Evolutionary conservation across 2,888 invertebrate species (phyloP).

Genomic region (Amphimallon solstitiale): DNA sequence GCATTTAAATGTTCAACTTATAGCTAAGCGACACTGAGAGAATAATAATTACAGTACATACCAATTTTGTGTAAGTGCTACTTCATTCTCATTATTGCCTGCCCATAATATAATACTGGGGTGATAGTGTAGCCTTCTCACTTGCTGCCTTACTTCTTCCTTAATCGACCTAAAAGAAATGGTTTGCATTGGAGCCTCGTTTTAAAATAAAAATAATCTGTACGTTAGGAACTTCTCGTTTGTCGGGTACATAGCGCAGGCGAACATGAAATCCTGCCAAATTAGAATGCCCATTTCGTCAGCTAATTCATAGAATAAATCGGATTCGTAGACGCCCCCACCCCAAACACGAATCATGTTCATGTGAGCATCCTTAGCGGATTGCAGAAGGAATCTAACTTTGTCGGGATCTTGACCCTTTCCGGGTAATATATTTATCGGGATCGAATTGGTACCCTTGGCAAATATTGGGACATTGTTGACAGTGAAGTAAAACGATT

Average conservation of each 20-base stretch:
- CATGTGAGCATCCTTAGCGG: conserved; percentile 84
- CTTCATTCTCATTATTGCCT: conserved; percentile 98
- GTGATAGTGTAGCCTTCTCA: conserved; percentile 84
- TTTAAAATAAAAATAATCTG: conserved; percentile 42
- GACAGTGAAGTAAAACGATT: conserved; percentile 84
- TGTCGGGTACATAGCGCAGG: conserved; percentile 93
- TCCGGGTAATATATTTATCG: conserved; percentile 86
- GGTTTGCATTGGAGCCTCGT: neutral
- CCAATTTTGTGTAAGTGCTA: conserved; percentile 86
- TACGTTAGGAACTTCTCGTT: conserved; percentile 75
- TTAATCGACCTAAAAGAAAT: conserved; percentile 71
- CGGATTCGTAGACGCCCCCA: conserved; percentile 94
- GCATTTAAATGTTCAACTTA: too few relatives aligned
- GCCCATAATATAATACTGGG: conserved; percentile 90
- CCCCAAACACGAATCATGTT: conserved; percentile 98
- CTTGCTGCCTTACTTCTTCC: conserved; percentile 83
- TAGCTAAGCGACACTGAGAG: too few relatives aligned
- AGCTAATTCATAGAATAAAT: conserved; percentile 87
- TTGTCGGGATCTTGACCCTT: conserved; percentile 67
- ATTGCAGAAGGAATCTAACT: conserved; percentile 73
- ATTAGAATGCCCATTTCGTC: conserved; percentile 91
- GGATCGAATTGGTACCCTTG: conserved; percentile 96
- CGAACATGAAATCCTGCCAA: conserved; percentile 99
- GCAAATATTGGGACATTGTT: conserved; percentile 87
- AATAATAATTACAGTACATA: too few relatives aligned